phyloP scores from a whole-genome alignment of 1,140 invertebrate species.

The Octopus bimaculoides region DNA sequence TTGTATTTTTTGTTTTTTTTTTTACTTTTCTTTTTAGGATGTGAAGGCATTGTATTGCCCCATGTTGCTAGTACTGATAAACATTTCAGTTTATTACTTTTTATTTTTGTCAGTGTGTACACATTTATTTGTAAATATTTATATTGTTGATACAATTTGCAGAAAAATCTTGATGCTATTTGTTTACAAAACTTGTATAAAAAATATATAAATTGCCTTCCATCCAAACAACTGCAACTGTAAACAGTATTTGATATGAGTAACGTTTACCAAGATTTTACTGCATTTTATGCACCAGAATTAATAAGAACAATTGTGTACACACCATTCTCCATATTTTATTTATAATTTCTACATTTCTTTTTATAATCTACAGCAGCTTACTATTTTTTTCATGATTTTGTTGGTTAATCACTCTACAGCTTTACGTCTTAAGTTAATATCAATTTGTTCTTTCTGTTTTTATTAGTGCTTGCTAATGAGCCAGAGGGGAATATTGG shows the following conservation, averaged over 20 bases:
- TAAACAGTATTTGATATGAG: neutral
- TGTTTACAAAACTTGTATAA: no score
- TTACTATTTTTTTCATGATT: neutral
- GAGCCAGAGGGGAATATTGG: slow-evolving; percentile 45
- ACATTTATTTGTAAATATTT: neutral
- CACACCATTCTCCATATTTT: slow-evolving; percentile 8
- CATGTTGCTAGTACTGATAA: neutral
- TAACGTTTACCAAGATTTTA: neutral
- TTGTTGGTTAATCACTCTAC: neutral
- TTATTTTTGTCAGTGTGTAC: neutral
- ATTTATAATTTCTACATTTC: slow-evolving; percentile 31
- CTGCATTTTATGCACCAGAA: neutral
- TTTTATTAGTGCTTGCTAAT: slow-evolving; percentile 48
- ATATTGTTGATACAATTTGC: no score
- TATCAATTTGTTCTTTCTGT: slow-evolving; percentile 17
- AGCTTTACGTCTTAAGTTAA: slow-evolving; percentile 13
- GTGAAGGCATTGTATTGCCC: slow-evolving; percentile 2
- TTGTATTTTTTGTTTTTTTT: no score
- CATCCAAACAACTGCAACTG: neutral
- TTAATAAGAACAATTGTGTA: neutral
- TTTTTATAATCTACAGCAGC: slow-evolving; percentile 25
- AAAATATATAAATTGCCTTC: neutral
- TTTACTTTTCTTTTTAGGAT: neutral
- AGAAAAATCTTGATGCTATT: no score
- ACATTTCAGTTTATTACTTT: neutral